Base-by-base conservation (phyloP, 1,140 invertebrate genomes). In the Maniola jurtina region DNA sequence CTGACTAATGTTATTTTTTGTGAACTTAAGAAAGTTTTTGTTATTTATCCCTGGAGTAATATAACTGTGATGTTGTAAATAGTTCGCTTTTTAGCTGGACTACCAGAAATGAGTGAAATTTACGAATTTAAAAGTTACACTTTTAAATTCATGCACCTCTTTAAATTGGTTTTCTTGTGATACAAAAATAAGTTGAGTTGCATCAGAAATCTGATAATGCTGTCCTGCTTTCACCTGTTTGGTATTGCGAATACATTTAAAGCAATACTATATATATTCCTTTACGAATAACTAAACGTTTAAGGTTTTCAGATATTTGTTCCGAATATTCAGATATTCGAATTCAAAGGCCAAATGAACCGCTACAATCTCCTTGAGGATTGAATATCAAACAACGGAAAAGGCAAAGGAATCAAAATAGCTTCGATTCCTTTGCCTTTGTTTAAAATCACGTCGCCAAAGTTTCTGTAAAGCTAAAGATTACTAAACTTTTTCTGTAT, bases 401-500 rank as follows among this genome's bases (percentile, higher is more conserved):
- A n/a, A n/a, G n/a, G n/a, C n/a, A n/a, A n/a, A n/a, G n/a, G n/a
- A n/a, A n/a, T n/a, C n/a, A n/a, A n/a, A n/a, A n/a, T n/a, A n/a
- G 0, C 48, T 2, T 45, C 25, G 8, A 48, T 6, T 15, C 45
- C 6, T 48, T 48, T n/a, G 45, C 45, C 2, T 38, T n/a, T 15
- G 10, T 2, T 38, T 3, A 48, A 15, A 6, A n/a, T 48, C 6
- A 48, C 6, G 13, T 48, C 45, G 6, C 10, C 14, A n/a, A 6
- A 48, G 61, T 66, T 66, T 55, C 38, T 45, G n/a, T n/a, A n/a
- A n/a, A n/a, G n/a, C n/a, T 25, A 1, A 25, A 25, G 25, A 25
- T 25, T 25, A 25, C 4, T 25, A n/a, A n/a, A n/a, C 4, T 25
- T 25, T 25, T 4, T 25, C 25, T 25, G 1, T 25, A 25, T 25